Evolutionary conservation across 2,113 vertebrate species (phyloP).

Genomic region (Colaptes auratus): DNA sequence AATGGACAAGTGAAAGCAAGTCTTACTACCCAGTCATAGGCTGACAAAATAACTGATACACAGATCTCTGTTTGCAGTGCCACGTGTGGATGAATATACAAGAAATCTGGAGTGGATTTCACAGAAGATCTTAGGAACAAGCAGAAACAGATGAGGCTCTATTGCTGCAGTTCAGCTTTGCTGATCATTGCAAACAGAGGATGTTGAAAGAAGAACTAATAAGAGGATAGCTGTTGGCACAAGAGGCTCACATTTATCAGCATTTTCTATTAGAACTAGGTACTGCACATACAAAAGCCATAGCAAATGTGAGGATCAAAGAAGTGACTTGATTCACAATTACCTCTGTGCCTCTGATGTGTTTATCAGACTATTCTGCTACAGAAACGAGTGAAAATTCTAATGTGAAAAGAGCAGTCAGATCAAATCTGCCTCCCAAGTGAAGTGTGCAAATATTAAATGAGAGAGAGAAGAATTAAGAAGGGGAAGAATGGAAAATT

Average conservation of each 20-base stretch:
- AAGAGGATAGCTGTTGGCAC: neutral
- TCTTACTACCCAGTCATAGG: neutral
- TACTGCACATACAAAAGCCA: neutral
- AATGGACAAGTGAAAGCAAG: neutral
- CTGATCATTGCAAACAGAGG: neutral
- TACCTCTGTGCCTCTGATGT: neutral
- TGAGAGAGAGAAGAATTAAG: neutral
- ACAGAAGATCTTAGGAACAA: neutral
- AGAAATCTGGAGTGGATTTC: neutral
- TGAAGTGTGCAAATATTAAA: neutral
- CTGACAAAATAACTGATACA: neutral
- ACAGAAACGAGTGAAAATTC: constrained; percentile 6
- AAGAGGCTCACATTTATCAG: constrained; percentile 3
- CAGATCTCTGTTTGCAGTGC: neutral
- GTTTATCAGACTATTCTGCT: constrained; percentile 23
- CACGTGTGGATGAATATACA: neutral
- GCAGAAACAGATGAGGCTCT: neutral
- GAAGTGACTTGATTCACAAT: constrained; percentile 8
- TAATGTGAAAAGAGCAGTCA: neutral
- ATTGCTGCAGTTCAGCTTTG: neutral
- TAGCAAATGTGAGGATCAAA: constrained; percentile 8
- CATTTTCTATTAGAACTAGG: constrained; percentile 6
- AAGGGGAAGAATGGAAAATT: neutral
- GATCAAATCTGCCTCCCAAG: neutral
- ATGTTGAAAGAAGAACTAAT: constrained; percentile 30